Evolutionary conservation across 2,113 vertebrate genomes (phyloP).

Genomic region (Fukomys damarensis): DNA sequence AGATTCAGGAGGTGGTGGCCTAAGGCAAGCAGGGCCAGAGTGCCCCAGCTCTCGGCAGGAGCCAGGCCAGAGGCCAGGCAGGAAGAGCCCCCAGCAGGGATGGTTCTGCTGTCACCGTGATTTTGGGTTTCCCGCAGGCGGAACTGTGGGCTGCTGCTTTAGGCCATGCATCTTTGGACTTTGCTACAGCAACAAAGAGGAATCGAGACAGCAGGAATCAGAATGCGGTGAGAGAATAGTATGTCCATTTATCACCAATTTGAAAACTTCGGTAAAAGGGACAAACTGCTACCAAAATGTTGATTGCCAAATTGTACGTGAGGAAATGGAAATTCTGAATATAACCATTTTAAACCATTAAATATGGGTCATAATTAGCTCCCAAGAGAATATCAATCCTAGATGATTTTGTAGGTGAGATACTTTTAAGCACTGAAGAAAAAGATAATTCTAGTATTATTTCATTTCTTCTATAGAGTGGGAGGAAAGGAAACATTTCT

Average conservation of each 20-base stretch:
- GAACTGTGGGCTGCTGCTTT: neutral
- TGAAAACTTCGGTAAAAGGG: constrained; percentile 8
- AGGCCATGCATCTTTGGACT: neutral
- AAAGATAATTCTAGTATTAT: constrained; percentile 3
- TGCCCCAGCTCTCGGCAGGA: neutral
- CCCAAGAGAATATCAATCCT: constrained; percentile 1
- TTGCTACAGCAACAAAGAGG: neutral
- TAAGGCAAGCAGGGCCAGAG: neutral
- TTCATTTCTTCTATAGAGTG: neutral
- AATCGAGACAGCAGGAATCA: neutral
- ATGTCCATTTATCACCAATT: neutral
- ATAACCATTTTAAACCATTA: neutral
- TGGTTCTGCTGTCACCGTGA: too few species aligned
- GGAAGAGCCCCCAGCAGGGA: neutral
- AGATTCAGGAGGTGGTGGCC: neutral
- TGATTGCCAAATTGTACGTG: neutral
- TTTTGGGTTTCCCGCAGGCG: neutral
- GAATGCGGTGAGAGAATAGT: neutral
- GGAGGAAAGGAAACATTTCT: neutral
- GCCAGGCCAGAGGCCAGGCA: neutral
- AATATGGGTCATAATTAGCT: neutral
- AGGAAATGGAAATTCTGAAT: neutral
- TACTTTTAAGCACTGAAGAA: neutral
- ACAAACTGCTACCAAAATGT: constrained; percentile 11
- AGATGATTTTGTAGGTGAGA: neutral